phyloP scores from a whole-genome alignment of 30 jellyfish, hydroid and myxozoan species.

The Hydractinia symbiolongicarpus region DNA sequence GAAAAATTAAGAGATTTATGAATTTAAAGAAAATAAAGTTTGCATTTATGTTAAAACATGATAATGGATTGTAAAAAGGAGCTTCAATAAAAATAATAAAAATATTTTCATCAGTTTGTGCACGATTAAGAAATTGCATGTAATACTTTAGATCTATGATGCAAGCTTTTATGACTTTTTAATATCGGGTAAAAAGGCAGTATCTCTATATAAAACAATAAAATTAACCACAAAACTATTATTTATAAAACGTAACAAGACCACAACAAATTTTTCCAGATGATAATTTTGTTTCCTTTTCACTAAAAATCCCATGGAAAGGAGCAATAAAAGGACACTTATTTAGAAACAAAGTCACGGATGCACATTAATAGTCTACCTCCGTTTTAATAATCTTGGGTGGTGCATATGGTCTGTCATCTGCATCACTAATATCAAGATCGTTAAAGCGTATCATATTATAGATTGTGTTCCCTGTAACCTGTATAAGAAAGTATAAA shows the following conservation, averaged over 20 bases:
- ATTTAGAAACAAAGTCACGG: neutral
- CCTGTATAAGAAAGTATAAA: conserved; percentile 39
- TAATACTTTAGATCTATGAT: neutral
- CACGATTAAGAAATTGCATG: too few relatives aligned
- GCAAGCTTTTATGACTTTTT: neutral
- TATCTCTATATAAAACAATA: neutral
- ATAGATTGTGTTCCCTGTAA: conserved; percentile 90
- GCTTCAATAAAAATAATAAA: too few relatives aligned
- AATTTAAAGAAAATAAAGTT: neutral
- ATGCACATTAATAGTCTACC: conserved; percentile 24
- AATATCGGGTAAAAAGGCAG: neutral
- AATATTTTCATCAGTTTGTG: too few relatives aligned
- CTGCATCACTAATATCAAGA: conserved; percentile 61
- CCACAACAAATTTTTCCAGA: too few relatives aligned
- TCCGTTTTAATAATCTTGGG: conserved; percentile 81
- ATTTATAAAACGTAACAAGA: too few relatives aligned
- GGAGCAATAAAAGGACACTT: too few relatives aligned
- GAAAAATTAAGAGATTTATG: neutral
- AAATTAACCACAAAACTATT: too few relatives aligned
- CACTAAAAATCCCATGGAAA: too few relatives aligned
- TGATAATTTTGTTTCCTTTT: too few relatives aligned
- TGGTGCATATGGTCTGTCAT: conserved; percentile 90
- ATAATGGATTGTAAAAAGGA: too few relatives aligned
- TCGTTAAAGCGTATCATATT: conserved; percentile 85
- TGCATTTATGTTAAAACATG: too few relatives aligned